A percentile compares a stretch with the other conserved stretches of the same genome.
Conservation (phyloP, 2,113 vertebrate species). For the Paradoxurus hermaphroditus region DNA sequence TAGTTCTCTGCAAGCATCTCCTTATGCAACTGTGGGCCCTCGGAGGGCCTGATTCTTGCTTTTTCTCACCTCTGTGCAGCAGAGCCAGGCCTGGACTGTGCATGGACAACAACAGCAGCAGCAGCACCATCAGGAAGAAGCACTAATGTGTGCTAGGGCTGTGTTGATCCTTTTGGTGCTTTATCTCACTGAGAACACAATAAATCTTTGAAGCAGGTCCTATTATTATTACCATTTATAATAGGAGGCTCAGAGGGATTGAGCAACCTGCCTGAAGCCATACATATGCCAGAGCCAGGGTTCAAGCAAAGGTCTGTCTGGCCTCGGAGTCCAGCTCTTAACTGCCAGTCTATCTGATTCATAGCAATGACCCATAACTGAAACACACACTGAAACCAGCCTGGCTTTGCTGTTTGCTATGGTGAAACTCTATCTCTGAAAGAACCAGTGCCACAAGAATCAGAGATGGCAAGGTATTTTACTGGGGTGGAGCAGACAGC, state of each 20-base stretch:
- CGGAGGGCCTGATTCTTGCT: neutral
- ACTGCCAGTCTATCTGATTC: neutral
- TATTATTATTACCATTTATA: neutral
- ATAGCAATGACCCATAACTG: neutral
- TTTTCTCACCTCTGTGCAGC: neutral
- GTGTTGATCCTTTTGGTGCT: rapidly evolving
- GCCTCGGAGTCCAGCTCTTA: neutral
- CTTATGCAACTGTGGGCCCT: neutral
- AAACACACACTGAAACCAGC: neutral
- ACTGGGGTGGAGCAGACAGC: neutral
- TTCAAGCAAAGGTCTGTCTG: neutral
- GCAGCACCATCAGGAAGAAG: rapidly evolving
- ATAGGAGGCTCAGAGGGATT: neutral
- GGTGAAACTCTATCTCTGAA: neutral
- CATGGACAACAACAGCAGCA: rapidly evolving
- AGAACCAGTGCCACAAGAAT: rapidly evolving
- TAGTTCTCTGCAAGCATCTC: neutral
- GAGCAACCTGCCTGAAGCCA: neutral
- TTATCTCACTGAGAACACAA: neutral
- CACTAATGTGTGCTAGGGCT: rapidly evolving
- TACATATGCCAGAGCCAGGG: neutral
- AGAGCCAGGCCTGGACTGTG: neutral
- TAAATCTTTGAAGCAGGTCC: neutral
- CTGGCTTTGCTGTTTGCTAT: too few relatives aligned
- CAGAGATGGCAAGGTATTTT: rapidly evolving